These are phyloP conservation scores for Tangara arthus DNA, from an alignment of 2,797 vertebrate species.

Conservation along the genomic window DNA sequence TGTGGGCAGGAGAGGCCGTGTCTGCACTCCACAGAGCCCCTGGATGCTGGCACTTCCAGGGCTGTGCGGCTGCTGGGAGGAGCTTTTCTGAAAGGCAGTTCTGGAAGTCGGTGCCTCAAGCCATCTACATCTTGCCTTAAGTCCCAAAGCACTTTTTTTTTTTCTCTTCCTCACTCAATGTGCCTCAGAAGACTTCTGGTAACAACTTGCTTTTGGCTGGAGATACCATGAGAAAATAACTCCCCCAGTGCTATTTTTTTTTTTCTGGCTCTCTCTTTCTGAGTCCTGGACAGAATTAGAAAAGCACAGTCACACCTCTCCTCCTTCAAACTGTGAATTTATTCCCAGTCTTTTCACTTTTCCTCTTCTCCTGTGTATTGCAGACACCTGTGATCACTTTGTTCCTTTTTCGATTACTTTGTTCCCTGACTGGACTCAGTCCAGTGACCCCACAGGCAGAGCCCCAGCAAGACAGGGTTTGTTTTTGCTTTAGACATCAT, in stretches of 20 bases:
- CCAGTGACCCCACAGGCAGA: background rate
- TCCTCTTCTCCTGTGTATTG: background rate
- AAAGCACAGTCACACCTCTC: conserved; percentile 18
- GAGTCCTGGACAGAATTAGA: conserved; percentile 42
- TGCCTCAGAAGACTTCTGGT: conserved; percentile 61
- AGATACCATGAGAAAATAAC: conserved; percentile 64
- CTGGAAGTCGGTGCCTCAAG: conserved; percentile 46
- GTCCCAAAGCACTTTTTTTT: background rate
- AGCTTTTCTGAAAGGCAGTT: conserved; percentile 34
- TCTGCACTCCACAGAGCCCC: background rate
- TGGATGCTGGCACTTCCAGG: background rate
- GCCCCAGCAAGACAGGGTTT: background rate
- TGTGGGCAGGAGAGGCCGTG: background rate
- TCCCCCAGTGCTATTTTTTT: conserved; percentile 20
- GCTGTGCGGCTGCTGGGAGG: background rate
- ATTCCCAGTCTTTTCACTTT: background rate
- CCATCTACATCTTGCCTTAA: conserved; percentile 28
- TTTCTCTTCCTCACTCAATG: conserved; percentile 39
- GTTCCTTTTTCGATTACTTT: background rate
- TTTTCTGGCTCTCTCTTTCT: background rate
- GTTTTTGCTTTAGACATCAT: background rate
- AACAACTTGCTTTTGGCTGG: conserved; percentile 59
- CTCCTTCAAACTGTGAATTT: background rate
- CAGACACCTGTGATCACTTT: background rate
- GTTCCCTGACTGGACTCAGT: background rate